Base-by-base conservation (phyloP, 2,888 invertebrate species). In the Nemotelus nigrinus region DNA sequence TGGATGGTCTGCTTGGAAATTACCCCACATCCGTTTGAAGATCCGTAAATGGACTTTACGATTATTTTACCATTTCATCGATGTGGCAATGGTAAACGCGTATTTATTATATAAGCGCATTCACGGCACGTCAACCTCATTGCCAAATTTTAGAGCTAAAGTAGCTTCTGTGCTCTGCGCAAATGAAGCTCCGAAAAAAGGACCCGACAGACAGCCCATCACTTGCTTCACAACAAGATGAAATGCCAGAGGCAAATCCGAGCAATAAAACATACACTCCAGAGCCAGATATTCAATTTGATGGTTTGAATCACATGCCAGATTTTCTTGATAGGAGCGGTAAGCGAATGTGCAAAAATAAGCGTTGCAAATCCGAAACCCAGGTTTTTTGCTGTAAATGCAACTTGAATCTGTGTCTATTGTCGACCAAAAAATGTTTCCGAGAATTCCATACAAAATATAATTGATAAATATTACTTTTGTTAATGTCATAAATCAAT, bases 401-500 rank as follows among this genome's bases (percentile, higher is more conserved):
- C 53, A 71, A 77, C 6, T 43, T 77, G 47, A 72, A 77, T 72
- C 65, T 76, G 65, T 76, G 76, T 60, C 60, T 77, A 45, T 77
- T 63, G 58, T 58, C 77, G 41, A 70, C 70, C 68, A 71, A 63
- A 58, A 77, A 77, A 77, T 77, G 70, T 70, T 77, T 60, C 70
- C 70, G 63, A 77, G 57, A 57, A 57, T 57, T 57, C 10, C 7
- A 50, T 50, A 50, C 57, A 57, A 8, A 57, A 57, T 57, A 57
- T 25, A 57, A 8, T 57, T 57, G 57, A 57, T 8, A 57, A 1
- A 57, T 57, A 10, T 57, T 3, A 57, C 57, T 57, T 57, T 57
- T 57, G 3, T 57, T 57, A 57, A 1, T 2, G 57, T 57, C 57
- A 57, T 57, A 57, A 57, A 57, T 57, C 1, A 57, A 57, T 57